Evolutionary conservation across 2,888 invertebrate species (phyloP), one percentile per base, ranked within the genome.

Genomic region (Pachliopta kotzebuea): DNA sequence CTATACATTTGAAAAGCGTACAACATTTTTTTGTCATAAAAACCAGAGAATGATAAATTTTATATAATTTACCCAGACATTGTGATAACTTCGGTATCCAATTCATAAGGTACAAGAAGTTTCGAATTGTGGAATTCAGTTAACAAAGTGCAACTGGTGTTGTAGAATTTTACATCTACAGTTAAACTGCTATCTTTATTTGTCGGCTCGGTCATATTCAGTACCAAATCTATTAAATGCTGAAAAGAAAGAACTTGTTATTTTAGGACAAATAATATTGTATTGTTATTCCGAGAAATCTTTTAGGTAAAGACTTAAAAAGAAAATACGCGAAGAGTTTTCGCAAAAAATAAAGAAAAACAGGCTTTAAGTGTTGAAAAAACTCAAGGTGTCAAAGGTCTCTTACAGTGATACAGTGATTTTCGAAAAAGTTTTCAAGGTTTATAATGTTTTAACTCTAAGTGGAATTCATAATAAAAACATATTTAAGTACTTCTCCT

Each of bases 201-300:
- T 0, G 65, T 74, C 0, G 72, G 68, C 9, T 64, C 70, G 0
- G 71, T 77, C 79, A 81, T 78, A 29, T 77, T 70, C 4, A 85
- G 59, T 0, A 63, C 11, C 4, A 84, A 67, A 0, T 73, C 59
- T 60, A 81, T 72, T 9, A 45, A 31, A 31, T 71, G 50, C 84
- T 84, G 69, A 29, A 78, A 78, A 21, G 18, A n/a, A 45, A n/a
- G 6, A n/a, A 11, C 11, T 0, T 26, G 26, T 3, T 26, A 26
- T 26, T 3, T 26, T 26, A 26, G 6, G 26, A 6, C 4, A 26
- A 26, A 3, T 45, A 45, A 45, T 7, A 45, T 7, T 18, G 18
- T 6, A 45, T 4, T 18, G 6, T 45, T 7, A 6, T n/a, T 6
- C 7, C n/a, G 18, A 4, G 2, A 42, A 4, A 45, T 45, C 6